phyloP scores from a whole-genome alignment of 2,797 vertebrate genomes.

The Malacoraja senta region DNA sequence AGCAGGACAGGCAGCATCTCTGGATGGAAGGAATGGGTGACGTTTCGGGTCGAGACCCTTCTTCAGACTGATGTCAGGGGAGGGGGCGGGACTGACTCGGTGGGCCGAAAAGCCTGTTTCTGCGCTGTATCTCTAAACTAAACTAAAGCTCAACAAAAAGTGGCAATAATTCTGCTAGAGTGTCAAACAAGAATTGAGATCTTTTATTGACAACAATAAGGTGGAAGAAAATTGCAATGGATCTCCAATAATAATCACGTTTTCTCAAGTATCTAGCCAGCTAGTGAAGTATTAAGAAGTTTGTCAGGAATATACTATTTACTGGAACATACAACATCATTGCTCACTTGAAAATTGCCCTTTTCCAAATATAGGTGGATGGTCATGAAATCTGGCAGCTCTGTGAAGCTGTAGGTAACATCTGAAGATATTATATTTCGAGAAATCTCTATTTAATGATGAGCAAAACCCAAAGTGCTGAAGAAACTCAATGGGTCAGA shows the following conservation, averaged over 20 bases:
- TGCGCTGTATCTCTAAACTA: too few species aligned
- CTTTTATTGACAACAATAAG: not conserved
- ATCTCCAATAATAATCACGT: not conserved
- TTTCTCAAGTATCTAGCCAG: constrained; percentile 11
- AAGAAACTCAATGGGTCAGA: too few species aligned
- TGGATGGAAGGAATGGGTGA: too few species aligned
- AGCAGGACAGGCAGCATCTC: too few species aligned
- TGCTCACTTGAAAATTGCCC: not conserved
- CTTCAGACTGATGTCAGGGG: too few species aligned
- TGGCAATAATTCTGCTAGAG: not conserved
- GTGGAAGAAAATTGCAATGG: not conserved
- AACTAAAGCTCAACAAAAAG: not conserved
- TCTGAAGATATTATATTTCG: too few species aligned
- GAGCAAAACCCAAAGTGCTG: not conserved
- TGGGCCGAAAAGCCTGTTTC: too few species aligned
- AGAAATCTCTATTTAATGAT: not conserved
- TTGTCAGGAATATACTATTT: not conserved
- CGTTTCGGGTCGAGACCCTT: too few species aligned
- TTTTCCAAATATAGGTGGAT: not conserved
- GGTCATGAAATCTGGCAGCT: not conserved
- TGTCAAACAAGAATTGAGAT: not conserved
- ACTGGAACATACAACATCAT: too few species aligned
- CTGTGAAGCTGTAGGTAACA: not conserved
- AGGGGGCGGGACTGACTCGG: too few species aligned
- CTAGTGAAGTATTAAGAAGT: not conserved